Percentiles rank a stretch among this genome's conserved stretches.
phyloP scores from a whole-genome alignment of 1,140 invertebrate species.

The Bombus waltoni region DNA sequence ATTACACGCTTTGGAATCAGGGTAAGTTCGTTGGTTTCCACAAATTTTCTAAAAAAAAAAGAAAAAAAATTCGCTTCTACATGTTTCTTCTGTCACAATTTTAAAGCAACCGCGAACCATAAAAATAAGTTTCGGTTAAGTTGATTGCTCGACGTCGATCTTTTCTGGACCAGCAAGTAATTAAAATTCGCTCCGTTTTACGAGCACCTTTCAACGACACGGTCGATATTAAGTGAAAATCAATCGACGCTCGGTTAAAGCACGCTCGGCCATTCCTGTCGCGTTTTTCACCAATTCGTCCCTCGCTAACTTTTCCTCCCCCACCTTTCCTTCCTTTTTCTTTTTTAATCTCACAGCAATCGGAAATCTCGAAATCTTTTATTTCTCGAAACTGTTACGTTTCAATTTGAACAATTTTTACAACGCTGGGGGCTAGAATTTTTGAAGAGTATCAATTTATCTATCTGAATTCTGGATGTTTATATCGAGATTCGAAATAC shows the following conservation, averaged over 20 bases:
- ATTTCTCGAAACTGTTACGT: not conserved
- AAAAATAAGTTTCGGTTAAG: conserved; percentile 44
- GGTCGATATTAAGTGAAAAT: conserved; percentile 53
- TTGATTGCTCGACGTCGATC: conserved; percentile 50
- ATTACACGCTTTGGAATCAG: not conserved
- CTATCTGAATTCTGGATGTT: not conserved
- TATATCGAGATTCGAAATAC: not conserved
- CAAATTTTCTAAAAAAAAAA: not conserved
- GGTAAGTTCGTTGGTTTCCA: not conserved
- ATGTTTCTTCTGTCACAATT: not conserved
- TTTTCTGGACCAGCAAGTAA: conserved; percentile 38
- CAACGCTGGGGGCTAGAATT: too few relatives aligned
- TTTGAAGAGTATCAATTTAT: not conserved
- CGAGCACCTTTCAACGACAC: conserved; percentile 23
- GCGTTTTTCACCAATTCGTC: not conserved
- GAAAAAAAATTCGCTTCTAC: not conserved
- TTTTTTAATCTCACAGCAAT: conserved; percentile 5
- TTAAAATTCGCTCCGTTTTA: conserved; percentile 50
- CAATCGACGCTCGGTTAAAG: conserved; percentile 29
- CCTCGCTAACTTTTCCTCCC: not conserved
- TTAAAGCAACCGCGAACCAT: conserved; percentile 10
- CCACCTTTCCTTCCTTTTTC: not conserved
- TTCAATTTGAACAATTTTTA: not conserved
- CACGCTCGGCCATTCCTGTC: conserved; percentile 3
- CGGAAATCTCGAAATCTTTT: conserved; percentile 15